Base-by-base conservation (phyloP, 1,140 invertebrate species). In the Helicoverpa zea region DNA sequence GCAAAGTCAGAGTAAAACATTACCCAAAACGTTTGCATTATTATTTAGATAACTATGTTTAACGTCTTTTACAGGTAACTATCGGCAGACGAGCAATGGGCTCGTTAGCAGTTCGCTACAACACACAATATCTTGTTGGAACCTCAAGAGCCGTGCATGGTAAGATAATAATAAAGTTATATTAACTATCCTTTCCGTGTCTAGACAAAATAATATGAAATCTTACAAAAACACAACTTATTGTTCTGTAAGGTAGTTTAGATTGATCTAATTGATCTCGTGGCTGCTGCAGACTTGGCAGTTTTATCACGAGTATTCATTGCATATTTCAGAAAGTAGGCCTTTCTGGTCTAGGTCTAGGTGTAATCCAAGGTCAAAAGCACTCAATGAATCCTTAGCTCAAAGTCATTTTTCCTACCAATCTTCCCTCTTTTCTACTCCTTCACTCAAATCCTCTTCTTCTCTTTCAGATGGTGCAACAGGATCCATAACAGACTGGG, bases 401-500 rank as follows among this genome's bases (percentile, higher is more conserved):
- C 35, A 43, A 43, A 43, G 35, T 43, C 35, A 35, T 3, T 1
- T 30, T 4, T 35, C 35, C 7, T 35, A 3, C 7, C 35, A 0
- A 35, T 7, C 35, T 2, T 35, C 7, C 35, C 7, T 35, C 7
- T 35, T 35, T 7, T 35, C 7, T 7, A 2, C 7, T 35, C 3
- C 35, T 35, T 35, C 3, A 5, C 3, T 43, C 35, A 43, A 43
- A 43, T 9, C 56, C 13, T 51, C 3, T 12, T 9, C 13, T 14
- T 73, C 58, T 43, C 35, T 81, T 87, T 5, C 73, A 94, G 92
- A 95, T 91, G 91, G 91, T 63, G 83, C 90, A 7, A 93, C 93
- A 35, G 94, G 95, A 35, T 80, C 84, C 14, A 91, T 95, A 0
- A 91, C 94, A 52, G 97, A 97, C 84, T 97, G 96, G 96, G 96